Conservation (phyloP, 1,140 invertebrate species). For the Caenorhabditis briggsae region DNA sequence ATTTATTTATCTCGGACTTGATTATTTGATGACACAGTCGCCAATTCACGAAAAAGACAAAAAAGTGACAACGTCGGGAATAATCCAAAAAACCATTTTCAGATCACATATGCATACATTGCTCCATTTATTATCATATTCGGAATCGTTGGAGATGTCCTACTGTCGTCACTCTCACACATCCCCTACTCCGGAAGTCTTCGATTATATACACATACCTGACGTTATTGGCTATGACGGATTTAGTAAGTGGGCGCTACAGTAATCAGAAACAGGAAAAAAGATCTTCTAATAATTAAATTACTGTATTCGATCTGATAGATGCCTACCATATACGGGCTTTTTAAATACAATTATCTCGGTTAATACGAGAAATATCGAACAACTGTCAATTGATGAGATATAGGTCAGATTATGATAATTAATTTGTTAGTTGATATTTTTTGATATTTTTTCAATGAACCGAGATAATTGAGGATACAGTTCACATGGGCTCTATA, state of each 20-base stretch:
- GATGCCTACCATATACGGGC: no score
- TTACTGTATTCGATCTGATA: no score
- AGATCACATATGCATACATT: conserved; percentile 76
- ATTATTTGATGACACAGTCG: conserved; percentile 32
- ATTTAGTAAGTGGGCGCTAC: conserved; percentile 69
- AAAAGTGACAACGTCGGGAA: background rate
- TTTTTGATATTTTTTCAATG: no score
- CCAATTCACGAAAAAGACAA: background rate
- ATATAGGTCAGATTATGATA: no score
- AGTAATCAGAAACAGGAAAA: background rate
- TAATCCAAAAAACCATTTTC: conserved; percentile 10
- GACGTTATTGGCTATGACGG: conserved; percentile 76
- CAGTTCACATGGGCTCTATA: no score
- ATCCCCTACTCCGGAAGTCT: conserved; percentile 64
- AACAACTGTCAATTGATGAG: no score
- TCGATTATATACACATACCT: conserved; percentile 77
- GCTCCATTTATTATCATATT: conserved; percentile 74
- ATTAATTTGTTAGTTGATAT: no score
- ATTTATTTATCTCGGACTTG: background rate
- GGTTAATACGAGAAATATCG: no score
- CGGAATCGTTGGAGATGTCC: conserved; percentile 70
- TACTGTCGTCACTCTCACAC: conserved; percentile 67
- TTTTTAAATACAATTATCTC: no score
- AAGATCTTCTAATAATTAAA: no score
- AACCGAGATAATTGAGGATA: no score